phyloP scores from a whole-genome alignment of 2,797 vertebrate genomes.

The Hydrophis major region DNA sequence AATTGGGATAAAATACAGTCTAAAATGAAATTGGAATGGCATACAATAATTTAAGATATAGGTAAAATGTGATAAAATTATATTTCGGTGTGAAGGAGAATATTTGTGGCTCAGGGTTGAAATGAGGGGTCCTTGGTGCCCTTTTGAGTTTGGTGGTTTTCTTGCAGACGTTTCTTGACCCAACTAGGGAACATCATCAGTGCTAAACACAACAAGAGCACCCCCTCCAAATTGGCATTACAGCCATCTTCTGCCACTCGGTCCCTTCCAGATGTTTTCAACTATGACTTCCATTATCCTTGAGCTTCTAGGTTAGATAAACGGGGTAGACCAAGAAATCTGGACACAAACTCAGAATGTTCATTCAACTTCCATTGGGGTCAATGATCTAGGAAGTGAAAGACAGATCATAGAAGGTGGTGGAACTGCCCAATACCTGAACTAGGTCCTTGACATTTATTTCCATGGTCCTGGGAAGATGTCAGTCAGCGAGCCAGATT shows the following conservation, averaged over 20 bases:
- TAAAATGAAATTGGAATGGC: too few species aligned
- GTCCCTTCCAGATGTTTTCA: neutral
- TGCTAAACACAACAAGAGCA: neutral
- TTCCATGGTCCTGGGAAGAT: neutral
- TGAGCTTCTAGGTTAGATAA: neutral
- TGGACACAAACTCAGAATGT: neutral
- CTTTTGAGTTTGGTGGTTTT: neutral
- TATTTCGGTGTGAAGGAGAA: neutral
- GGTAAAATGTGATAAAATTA: too few species aligned
- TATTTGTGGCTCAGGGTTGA: neutral
- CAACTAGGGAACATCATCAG: neutral
- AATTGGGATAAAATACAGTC: too few species aligned
- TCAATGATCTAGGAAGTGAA: neutral
- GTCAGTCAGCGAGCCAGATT: neutral
- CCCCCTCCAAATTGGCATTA: neutral
- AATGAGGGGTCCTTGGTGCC: neutral
- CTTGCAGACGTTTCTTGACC: neutral
- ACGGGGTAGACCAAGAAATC: neutral
- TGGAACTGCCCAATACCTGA: neutral
- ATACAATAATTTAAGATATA: too few species aligned
- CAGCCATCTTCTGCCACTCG: neutral
- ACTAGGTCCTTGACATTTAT: neutral
- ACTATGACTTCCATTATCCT: neutral
- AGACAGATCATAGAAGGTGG: neutral
- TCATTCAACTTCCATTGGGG: neutral